Conservation (phyloP, 2,888 invertebrate genomes). For the Drosophila ezoana region DNA sequence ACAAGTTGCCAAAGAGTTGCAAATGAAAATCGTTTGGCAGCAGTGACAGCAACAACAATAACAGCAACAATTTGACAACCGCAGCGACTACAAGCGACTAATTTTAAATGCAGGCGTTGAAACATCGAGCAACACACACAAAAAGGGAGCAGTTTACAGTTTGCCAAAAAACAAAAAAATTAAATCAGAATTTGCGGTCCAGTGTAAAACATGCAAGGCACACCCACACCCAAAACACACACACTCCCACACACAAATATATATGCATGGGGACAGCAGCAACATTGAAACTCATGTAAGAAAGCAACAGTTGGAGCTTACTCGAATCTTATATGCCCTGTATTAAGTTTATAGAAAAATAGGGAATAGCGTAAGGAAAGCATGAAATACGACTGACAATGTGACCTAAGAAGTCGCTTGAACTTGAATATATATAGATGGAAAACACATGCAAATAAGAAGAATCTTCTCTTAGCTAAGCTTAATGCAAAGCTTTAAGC, state of each 20-base stretch:
- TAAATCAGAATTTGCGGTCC: constrained; percentile 73
- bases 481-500: too few relatives aligned
- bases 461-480: too few relatives aligned
- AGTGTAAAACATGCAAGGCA: constrained; percentile 57
- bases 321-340: constrained; percentile 21
- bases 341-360: background rate
- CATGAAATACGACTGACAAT: background rate
- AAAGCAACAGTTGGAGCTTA: background rate
- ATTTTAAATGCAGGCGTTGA: constrained; percentile 69
- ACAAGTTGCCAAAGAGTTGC: constrained; percentile 65
- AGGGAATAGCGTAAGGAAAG: background rate
- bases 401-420: too few relatives aligned
- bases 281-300: constrained; percentile 20
- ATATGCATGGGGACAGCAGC: constrained; percentile 3
- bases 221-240: constrained; percentile 19
- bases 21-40: constrained; percentile 55
- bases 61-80: constrained; percentile 62
- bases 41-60: constrained; percentile 26
- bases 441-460: too few relatives aligned
- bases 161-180: constrained; percentile 43
- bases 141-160: constrained; percentile 48
- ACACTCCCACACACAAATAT: constrained; percentile 23
- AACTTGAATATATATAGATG: too few relatives aligned
- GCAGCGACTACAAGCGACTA: constrained; percentile 74
- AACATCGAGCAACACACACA: constrained; percentile 38